These are phyloP conservation scores for Sylvilagus floridanus DNA, from an alignment of 2,797 vertebrate genomes.

Conservation along the genomic window DNA sequence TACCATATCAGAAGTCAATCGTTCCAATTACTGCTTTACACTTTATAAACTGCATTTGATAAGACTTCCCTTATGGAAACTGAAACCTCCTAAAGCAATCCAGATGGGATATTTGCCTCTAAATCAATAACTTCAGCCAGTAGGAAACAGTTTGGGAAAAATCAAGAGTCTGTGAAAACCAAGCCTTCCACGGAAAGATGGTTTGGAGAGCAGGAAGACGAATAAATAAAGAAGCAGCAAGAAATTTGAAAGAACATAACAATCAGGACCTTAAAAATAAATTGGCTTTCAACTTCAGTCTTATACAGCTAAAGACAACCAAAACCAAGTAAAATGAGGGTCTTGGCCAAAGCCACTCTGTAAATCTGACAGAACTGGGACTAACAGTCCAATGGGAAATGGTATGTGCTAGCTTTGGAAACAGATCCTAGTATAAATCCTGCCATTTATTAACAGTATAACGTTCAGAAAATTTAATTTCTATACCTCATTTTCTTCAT, in stretches of 20 bases:
- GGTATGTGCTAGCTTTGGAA: not conserved
- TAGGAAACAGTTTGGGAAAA: not conserved
- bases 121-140: slow-evolving; percentile 39
- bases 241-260: slow-evolving; percentile 22
- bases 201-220: slow-evolving; percentile 39
- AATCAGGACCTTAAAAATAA: not conserved
- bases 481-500: not conserved
- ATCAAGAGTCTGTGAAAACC: slow-evolving; percentile 15
- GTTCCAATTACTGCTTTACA: slow-evolving; percentile 42
- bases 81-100: not conserved
- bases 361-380: not conserved
- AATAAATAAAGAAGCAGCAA: not conserved
- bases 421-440: slow-evolving; percentile 1
- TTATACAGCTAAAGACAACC: slow-evolving; percentile 21
- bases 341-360: slow-evolving; percentile 3
- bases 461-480: slow-evolving; percentile 11
- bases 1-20: not conserved
- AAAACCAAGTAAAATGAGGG: slow-evolving; percentile 3
- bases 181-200: not conserved
- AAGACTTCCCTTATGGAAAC: slow-evolving; percentile 21
- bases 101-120: not conserved
- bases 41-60: slow-evolving; percentile 48
- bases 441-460: not conserved
- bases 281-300: slow-evolving; percentile 1
- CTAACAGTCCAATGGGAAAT: not conserved